Evolutionary conservation across 2,797 vertebrate genomes (phyloP), one percentile per base, ranked within the genome.

Genomic region (Gallinago solitaria): DNA sequence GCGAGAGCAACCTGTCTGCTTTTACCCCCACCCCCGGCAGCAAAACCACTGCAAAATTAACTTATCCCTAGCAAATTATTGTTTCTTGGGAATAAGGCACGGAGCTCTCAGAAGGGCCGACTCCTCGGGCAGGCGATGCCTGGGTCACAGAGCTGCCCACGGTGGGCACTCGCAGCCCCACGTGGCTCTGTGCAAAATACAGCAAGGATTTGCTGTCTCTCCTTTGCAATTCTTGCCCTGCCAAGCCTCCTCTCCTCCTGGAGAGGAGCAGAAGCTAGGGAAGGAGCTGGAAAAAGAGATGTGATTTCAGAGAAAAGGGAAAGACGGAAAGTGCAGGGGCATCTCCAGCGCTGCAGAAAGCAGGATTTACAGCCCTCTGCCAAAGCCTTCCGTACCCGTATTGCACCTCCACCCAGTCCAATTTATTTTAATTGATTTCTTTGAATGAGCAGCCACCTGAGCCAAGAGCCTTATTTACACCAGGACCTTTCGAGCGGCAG

Each of bases 141-240:
- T 3, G 16, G 47, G 28, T 14, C 24, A 2, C 20, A 1, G 21
- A 1, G 4, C 23, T 35, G 41, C 82, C 57, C 16, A 3, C 0
- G 1, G 30, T 2, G 24, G 32, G 33, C n/a, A 24, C 16, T 4
- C 4, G 0, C 37, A 54, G 61, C 54, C 39, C n/a, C 25, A 1
- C 0, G 5, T 2, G 12, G 43, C 56, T 39, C 17, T 3, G 0
- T 15, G 27, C 39, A 51, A 75, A 64, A 41, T 4, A 32, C 61
- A 47, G 30, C 43, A 7, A 12, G 0, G 5, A 59, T 60, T 32
- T 17, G 15, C 32, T 5, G 1, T 18, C 32, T 33, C 28, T n/a
- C n/a, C 47, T 25, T 35, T 19, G 35, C n/a, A 25, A 1, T 50
- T 60, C 53, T 13, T 19, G 35, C 59, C 80, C 65, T 41, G 65